Evolutionary conservation across 2,888 invertebrate species (phyloP).

Genomic region (Piscicola geometra): DNA sequence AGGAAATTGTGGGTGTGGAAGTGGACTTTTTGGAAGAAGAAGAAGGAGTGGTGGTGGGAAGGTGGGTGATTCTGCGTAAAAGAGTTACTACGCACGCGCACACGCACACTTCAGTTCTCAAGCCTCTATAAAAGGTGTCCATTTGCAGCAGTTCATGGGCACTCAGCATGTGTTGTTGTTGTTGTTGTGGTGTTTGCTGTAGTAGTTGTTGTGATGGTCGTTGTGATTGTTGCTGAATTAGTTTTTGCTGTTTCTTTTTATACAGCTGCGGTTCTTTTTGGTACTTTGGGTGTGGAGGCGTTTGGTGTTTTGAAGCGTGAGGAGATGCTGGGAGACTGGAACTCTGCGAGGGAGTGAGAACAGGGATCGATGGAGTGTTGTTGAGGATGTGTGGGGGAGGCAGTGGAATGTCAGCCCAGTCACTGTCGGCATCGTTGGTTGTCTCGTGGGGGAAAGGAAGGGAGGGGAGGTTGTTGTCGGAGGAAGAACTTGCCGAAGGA

Average conservation of each 20-base stretch:
- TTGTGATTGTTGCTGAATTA: neutral
- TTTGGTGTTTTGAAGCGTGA: neutral
- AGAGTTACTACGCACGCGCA: slow-evolving; percentile 67
- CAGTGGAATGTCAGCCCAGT: neutral
- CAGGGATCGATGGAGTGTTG: neutral
- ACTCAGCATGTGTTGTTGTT: neutral
- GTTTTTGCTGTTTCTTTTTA: neutral
- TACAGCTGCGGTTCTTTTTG: neutral
- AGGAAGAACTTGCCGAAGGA: neutral
- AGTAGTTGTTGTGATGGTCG: neutral
- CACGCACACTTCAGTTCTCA: slow-evolving; percentile 74
- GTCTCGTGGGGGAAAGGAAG: neutral
- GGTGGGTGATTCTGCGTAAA: slow-evolving; percentile 42
- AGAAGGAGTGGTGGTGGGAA: no score
- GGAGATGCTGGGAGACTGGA: neutral
- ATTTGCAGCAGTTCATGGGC: slow-evolving; percentile 52
- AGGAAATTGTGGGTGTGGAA: neutral
- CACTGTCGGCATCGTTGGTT: neutral
- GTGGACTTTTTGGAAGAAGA: neutral
- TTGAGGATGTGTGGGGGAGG: slow-evolving; percentile 19
- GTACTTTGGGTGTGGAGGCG: neutral
- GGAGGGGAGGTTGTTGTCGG: neutral
- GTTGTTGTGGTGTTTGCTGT: slow-evolving; percentile 15
- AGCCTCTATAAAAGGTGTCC: slow-evolving; percentile 61
- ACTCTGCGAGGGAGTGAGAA: neutral